phyloP scores from a whole-genome alignment of 2,797 vertebrate species.

The Sebastiscus tertius region DNA sequence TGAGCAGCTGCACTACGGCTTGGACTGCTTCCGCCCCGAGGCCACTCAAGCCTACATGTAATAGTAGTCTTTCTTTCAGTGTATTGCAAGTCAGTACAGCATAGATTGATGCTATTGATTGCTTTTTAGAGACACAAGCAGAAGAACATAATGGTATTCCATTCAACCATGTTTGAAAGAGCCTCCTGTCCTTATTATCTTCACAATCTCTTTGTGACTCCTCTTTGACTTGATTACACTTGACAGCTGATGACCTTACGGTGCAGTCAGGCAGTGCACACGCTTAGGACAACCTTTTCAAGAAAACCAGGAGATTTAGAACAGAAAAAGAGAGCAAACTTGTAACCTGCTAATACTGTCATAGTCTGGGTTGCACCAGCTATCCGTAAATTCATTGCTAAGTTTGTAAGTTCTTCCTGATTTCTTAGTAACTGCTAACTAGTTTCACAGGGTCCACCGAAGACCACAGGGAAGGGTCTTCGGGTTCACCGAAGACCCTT shows the following conservation, averaged over 20 bases:
- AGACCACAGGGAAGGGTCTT: no score
- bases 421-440: not conserved
- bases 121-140: conserved; percentile 4
- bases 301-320: conserved; percentile 1
- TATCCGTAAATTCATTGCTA: not conserved
- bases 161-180: not conserved
- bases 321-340: not conserved
- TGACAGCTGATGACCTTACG: conserved; percentile 24
- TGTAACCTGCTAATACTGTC: not conserved
- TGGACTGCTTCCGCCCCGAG: not conserved
- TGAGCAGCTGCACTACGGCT: conserved; percentile 7
- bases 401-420: not conserved
- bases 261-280: not conserved
- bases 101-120: not conserved
- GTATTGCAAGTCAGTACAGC: not conserved
- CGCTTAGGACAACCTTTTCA: not conserved
- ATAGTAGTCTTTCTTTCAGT: not conserved
- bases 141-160: not conserved
- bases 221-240: conserved; percentile 34
- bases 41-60: not conserved
- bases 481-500: no score
- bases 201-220: not conserved
- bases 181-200: not conserved
- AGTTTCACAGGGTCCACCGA: not conserved
- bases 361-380: not conserved